Base-by-base conservation (phyloP, 92 coral and sea anemone genomes). In the Bergia sp. region DNA sequence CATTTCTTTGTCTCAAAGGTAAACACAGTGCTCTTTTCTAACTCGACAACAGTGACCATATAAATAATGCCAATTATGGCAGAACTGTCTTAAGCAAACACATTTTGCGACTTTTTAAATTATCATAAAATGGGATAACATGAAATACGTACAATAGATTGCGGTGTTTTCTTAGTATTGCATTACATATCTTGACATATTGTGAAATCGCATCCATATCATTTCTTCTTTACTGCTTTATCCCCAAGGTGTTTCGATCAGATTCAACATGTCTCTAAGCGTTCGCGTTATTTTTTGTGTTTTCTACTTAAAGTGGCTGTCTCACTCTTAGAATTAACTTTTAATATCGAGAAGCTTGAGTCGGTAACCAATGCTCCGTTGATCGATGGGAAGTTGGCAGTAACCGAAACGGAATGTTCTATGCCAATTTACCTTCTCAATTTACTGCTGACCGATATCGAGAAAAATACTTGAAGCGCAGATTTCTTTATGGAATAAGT, bases 401-500 rank as follows among this genome's bases (percentile, higher is more conserved):
- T 73, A 73, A 42, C 77, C 29, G 36, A 42, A 73, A 73, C 16
- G 78, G 44, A 73, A 37, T 10, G 78, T 39, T 73, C 41, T 41
- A 9, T 73, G 37, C 37, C 1, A 73, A 37, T 73, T 73, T 73
- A 44, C 77, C 45, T 73, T 37, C n/a, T 10, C 78, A 0, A 45
- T 73, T 10, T 38, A 73, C 21, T 73, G 37, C 12, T 37, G 78
- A 37, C 16, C 4, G 78, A 5, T 8, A 73, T 73, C 78, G 78
- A 73, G 16, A 73, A 37, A 73, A 37, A 29, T 37, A 73, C 37
- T 73, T 73, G 15, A 73, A 73, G 77, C 77, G 77, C 10, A 64
- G 88, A 85, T 85, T 85, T 85, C 88, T 36, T 57, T 66, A 61
- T 66, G 88, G 79, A 64, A 85, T 44, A 16, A 69, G 42, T 85